Evolutionary conservation across 2,113 vertebrate species (phyloP).

Genomic region (Neogobius melanostomus): DNA sequence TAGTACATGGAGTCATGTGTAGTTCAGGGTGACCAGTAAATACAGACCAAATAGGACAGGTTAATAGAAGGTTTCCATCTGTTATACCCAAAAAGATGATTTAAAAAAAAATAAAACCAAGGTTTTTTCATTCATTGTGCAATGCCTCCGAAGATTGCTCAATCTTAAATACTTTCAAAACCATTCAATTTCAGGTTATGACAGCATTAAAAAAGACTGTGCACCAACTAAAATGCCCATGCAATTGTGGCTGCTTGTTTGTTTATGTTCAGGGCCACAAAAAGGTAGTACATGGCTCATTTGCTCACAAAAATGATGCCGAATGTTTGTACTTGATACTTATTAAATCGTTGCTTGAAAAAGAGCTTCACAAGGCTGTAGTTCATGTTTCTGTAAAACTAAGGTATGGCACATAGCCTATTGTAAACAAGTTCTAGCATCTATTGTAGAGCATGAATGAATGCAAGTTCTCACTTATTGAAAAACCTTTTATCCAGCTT

Average conservation of each 20-base stretch:
- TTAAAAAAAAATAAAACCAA: not conserved
- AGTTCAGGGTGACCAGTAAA: not conserved
- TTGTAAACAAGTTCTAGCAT: too few relatives aligned
- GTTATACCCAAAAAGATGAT: not conserved
- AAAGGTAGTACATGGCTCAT: too few relatives aligned
- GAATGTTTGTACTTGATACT: too few relatives aligned
- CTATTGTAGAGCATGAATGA: not conserved
- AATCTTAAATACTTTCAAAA: too few relatives aligned
- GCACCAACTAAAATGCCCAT: too few relatives aligned
- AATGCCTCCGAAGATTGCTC: not conserved
- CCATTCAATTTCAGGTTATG: too few relatives aligned
- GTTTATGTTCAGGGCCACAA: too few relatives aligned
- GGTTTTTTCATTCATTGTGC: not conserved
- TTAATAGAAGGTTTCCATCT: not conserved
- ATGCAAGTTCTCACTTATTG: not conserved
- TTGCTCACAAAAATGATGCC: too few relatives aligned
- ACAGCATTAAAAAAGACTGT: too few relatives aligned
- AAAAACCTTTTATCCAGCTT: conserved; percentile 21
- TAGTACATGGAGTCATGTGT: not conserved
- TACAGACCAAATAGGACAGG: not conserved
- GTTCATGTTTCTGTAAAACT: not conserved
- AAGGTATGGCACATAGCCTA: not conserved
- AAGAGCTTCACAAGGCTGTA: not conserved
- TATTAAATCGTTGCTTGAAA: too few relatives aligned
- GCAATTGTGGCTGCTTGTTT: too few relatives aligned